phyloP scores from a whole-genome alignment of 2,797 vertebrate species.

The Chelmon rostratus region DNA sequence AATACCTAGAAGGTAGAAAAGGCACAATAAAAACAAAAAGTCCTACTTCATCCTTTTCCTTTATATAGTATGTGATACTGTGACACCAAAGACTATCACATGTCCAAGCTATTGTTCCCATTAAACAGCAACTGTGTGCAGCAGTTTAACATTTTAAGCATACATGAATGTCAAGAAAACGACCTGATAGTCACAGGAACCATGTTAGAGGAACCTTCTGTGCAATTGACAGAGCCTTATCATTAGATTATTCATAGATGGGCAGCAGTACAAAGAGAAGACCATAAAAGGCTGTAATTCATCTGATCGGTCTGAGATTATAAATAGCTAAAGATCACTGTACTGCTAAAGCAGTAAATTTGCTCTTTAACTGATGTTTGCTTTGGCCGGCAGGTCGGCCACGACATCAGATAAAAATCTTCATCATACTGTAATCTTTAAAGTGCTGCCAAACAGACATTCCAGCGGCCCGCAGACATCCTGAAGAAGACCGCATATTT shows the following conservation, averaged over 20 bases:
- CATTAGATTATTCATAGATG: conserved; percentile 11
- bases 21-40: not conserved
- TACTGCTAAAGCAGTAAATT: conserved; percentile 25
- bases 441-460: conserved; percentile 57
- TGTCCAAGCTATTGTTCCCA: conserved; percentile 2
- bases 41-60: not conserved
- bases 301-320: conserved; percentile 4
- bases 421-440: conserved; percentile 28
- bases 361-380: conserved; percentile 55
- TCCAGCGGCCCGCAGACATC: conserved; percentile 20
- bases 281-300: not conserved
- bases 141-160: not conserved
- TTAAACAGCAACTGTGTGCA: not conserved
- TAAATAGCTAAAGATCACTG: conserved; percentile 43
- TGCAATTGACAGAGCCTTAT: not conserved
- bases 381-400: conserved; percentile 46
- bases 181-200: not conserved
- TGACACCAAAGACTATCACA: not conserved
- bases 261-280: conserved; percentile 10
- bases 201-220: not conserved
- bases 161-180: not conserved
- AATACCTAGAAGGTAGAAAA: not conserved
- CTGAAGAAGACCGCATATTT: not conserved
- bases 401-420: conserved; percentile 50
- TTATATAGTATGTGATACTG: not conserved